Evolutionary conservation across 2,113 vertebrate species (phyloP).

Genomic region (Todiramphus saurophagus): DNA sequence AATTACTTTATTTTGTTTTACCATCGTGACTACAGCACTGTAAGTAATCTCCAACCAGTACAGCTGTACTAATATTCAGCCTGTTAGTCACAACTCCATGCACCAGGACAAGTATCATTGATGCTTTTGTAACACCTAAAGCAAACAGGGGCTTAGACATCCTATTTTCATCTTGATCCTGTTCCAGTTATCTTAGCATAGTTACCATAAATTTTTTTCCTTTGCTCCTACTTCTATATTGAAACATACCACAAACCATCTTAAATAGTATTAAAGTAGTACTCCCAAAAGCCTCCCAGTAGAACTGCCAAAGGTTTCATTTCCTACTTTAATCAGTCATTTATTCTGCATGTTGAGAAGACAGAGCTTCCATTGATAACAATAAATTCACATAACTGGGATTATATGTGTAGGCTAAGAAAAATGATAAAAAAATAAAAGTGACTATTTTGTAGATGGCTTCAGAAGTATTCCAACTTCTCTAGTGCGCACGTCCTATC

Average conservation of each 20-base stretch:
- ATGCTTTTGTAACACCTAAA: neutral
- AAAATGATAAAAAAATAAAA: neutral
- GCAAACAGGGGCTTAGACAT: neutral
- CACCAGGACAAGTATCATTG: neutral
- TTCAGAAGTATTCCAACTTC: neutral
- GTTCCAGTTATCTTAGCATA: neutral
- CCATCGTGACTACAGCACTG: neutral
- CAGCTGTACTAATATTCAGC: neutral
- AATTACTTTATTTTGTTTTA: neutral
- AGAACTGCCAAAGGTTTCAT: neutral
- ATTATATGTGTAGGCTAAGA: neutral
- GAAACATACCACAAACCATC: neutral
- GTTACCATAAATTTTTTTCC: neutral
- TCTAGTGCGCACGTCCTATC: neutral
- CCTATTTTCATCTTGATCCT: neutral
- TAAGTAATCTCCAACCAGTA: neutral
- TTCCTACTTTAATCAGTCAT: neutral
- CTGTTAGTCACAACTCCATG: neutral
- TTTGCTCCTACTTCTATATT: neutral
- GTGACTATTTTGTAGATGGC: neutral
- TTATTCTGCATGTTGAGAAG: neutral
- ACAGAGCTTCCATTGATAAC: slow-evolving; percentile 8
- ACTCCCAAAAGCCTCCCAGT: neutral
- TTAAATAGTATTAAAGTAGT: neutral
- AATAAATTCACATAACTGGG: neutral